Base-by-base conservation (phyloP, 2,113 vertebrate genomes). In the Turnix velox region DNA sequence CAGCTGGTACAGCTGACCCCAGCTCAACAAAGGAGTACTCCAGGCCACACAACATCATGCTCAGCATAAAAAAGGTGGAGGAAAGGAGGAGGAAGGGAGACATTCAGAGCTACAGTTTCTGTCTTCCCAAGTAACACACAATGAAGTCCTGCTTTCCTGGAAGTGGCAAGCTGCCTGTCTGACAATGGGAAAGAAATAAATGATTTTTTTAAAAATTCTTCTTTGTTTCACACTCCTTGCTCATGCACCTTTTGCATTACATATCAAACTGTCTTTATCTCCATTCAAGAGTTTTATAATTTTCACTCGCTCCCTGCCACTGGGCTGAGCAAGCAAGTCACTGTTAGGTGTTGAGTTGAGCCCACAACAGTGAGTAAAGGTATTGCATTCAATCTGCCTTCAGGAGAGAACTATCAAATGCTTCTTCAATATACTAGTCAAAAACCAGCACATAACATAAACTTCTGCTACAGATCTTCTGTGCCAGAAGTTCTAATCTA, bases 251-350 rank as follows among this genome's bases (percentile, higher is more conserved):
- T 88, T 79, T 79, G 27, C 28, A 54, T 35, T 59, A 17, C 24
- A 6, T 63, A 6, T 67, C 66, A 42, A 79, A 46, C 18, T 52
- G 22, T 13, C 33, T 73, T 48, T 31, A 33, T 30, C 17, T 30
- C 27, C 73, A 4, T 14, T 15, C 12, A 59, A 15, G 14, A 9
- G 5, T n/a, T 80, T 77, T 76, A 19, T 83, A 33, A 8, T 25
- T 62, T 83, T 73, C 58, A 14, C 39, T 43, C 12, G 62, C 18
- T 62, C 42, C 18, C 14, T 35, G 31, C 40, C 37, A 0, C 14
- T 4, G 4, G 3, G 7, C 8, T 22, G 25, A 40, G 15, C 7
- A 31, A 39, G 30, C 14, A 20, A 81, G 33, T 1, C 1, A 19
- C 39, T 55, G 7, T 35, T 12, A 42, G 22, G 12, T 23, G 16